phyloP scores from a whole-genome alignment of 2,888 invertebrate genomes.

The Noctuana brunneofusca region DNA sequence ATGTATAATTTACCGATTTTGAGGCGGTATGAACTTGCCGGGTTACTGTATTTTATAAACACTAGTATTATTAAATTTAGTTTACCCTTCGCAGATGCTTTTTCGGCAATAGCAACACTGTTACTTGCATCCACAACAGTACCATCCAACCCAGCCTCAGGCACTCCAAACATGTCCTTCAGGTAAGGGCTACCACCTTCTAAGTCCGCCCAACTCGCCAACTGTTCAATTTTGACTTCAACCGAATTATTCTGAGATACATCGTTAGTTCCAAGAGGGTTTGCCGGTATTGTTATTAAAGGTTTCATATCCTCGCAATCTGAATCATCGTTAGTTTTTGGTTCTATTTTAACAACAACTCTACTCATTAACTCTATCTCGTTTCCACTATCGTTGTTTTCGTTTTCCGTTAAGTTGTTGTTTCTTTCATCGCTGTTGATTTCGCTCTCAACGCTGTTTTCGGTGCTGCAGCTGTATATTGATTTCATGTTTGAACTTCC shows the following conservation, averaged over 20 bases:
- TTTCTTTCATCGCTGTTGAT: constrained; percentile 26
- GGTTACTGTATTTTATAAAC: no score
- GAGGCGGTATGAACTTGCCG: no score
- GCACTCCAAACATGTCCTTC: constrained; percentile 55
- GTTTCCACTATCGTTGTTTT: constrained; percentile 29
- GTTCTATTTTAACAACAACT: constrained; percentile 27
- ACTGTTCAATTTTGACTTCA: constrained; percentile 51
- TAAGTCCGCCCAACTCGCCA: constrained; percentile 47
- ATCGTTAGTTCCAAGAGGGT: constrained; percentile 21
- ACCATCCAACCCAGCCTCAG: constrained; percentile 43
- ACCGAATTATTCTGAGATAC: constrained; percentile 37
- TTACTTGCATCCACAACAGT: constrained; percentile 52
- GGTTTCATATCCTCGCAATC: constrained; percentile 20
- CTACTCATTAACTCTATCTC: constrained; percentile 16
- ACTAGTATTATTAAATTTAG: no score
- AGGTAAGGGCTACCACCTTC: constrained; percentile 55
- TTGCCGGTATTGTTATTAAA: constrained; percentile 17
- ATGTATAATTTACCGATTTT: no score
- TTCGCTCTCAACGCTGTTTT: constrained; percentile 33
- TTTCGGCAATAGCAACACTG: constrained; percentile 55
- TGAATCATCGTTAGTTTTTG: background rate
- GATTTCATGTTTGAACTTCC: constrained; percentile 29
- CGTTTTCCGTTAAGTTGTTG: constrained; percentile 22
- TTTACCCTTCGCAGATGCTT: constrained; percentile 54
- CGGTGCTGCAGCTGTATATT: constrained; percentile 27